Conservation (phyloP, 2,797 vertebrate genomes). For the Dipus sagitta region DNA sequence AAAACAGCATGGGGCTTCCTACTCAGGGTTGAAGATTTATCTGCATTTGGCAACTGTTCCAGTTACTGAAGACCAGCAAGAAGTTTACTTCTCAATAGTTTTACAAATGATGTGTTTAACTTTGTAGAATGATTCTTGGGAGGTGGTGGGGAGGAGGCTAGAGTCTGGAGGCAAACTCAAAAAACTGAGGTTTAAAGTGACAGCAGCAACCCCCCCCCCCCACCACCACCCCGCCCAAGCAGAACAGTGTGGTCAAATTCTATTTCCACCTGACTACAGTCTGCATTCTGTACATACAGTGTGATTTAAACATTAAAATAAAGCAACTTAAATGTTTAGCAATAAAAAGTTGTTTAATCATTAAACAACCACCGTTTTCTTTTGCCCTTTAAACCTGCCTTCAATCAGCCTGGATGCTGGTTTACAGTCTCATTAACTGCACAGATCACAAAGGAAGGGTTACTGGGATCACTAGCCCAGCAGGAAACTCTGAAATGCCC, state of each 20-base stretch:
- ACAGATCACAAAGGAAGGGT: conserved; percentile 70
- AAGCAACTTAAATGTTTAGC: conserved; percentile 78
- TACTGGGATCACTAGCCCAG: conserved; percentile 74
- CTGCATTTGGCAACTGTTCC: conserved; percentile 56
- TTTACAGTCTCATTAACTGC: conserved; percentile 76
- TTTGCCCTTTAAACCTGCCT: conserved; percentile 78
- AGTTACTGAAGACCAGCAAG: conserved; percentile 23
- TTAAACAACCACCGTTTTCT: conserved; percentile 79
- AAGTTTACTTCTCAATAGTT: conserved; percentile 66
- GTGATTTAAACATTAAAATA: conserved; percentile 83
- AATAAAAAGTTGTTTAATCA: conserved; percentile 82
- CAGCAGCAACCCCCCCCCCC: not conserved
- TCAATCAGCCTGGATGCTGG: conserved; percentile 40
- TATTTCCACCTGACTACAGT: not conserved
- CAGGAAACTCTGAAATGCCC: conserved; percentile 62
- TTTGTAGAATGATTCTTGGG: conserved; percentile 57
- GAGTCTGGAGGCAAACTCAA: not conserved
- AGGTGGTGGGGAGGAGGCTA: not conserved
- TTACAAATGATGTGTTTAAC: conserved; percentile 70
- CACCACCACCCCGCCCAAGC: too few species aligned
- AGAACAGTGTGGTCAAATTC: too few species aligned
- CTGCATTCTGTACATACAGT: conserved; percentile 76
- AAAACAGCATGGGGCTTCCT: conserved; percentile 46
- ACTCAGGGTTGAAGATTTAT: conserved; percentile 47
- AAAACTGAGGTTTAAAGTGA: conserved; percentile 36